Evolutionary conservation across 2,888 invertebrate genomes (phyloP).

Genomic region (Leptura quadrifasciata): DNA sequence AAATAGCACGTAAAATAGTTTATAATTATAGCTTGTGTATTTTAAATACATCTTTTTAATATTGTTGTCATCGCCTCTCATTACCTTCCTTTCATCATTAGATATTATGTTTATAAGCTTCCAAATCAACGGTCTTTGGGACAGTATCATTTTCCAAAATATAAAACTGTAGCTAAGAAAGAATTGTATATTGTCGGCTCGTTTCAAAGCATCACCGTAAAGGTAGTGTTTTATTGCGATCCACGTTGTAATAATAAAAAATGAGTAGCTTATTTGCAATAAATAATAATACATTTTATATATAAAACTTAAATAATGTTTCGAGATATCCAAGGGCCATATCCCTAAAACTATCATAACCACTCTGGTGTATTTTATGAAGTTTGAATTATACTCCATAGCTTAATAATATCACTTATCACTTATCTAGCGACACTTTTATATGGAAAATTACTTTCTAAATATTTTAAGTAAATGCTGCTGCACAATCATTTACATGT

Average conservation of each 20-base stretch:
- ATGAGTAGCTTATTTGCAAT: background rate
- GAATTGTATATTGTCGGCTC: constrained; percentile 6
- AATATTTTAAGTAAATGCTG: background rate
- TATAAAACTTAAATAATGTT: background rate
- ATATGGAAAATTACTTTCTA: background rate
- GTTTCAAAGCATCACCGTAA: background rate
- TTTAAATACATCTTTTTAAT: constrained; percentile 2
- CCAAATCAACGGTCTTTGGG: background rate
- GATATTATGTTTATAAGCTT: constrained; percentile 5
- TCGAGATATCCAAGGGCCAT: constrained; percentile 37
- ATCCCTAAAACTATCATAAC: constrained; percentile 22
- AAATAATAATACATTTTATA: constrained; percentile 18
- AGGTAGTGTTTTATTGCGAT: background rate
- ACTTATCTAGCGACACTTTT: background rate
- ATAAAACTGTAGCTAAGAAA: background rate
- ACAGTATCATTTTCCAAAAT: constrained; percentile 32
- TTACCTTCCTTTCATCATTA: background rate
- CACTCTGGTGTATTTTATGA: constrained; percentile 10
- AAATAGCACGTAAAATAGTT: background rate
- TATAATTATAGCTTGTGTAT: background rate
- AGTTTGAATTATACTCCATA: constrained; percentile 35
- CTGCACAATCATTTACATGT: no score
- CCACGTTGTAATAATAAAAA: constrained; percentile 1
- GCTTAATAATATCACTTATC: background rate
- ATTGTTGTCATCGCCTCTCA: background rate